Evolutionary conservation across 2,113 vertebrate genomes (phyloP).

Genomic region (Synodontis membranacea): DNA sequence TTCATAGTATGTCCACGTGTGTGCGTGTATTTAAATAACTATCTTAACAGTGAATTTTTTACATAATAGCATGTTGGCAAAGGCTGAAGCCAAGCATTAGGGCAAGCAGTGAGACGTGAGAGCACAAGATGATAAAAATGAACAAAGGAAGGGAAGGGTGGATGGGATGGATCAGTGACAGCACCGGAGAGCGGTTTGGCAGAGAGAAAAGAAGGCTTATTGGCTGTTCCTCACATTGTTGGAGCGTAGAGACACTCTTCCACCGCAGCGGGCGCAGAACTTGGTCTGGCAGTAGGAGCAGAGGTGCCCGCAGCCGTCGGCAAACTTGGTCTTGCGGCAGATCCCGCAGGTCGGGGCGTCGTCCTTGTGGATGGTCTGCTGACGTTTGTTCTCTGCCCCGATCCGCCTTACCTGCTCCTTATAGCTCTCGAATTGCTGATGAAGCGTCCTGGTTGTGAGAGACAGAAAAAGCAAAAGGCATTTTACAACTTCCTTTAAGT

Average conservation of each 20-base stretch:
- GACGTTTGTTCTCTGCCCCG: conserved; percentile 89
- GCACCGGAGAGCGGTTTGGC: neutral
- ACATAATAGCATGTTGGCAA: neutral
- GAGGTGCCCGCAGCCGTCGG: conserved; percentile 93
- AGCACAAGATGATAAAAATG: neutral
- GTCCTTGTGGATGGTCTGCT: conserved; percentile 91
- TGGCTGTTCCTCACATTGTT: conserved; percentile 86
- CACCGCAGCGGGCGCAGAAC: conserved; percentile 96
- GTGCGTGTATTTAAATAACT: neutral
- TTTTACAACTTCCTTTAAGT: conserved; percentile 1
- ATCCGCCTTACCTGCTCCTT: conserved; percentile 98
- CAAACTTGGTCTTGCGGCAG: conserved; percentile 98
- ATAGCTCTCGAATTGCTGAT: conserved; percentile 99
- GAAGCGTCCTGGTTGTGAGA: conserved; percentile 82
- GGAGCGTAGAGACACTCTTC: conserved; percentile 93
- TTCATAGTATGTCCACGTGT: neutral
- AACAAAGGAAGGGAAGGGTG: conserved; percentile 4
- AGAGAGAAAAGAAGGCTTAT: neutral
- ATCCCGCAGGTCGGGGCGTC: conserved; percentile 97
- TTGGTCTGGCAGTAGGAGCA: conserved; percentile 98
- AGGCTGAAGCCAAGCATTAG: conserved; percentile 47
- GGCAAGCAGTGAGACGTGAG: neutral
- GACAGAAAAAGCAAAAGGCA: conserved; percentile 11
- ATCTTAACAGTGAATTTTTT: neutral
- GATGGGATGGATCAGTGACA: neutral